These are phyloP conservation scores for Epicauta chinensis DNA, from an alignment of 1,140 invertebrate species.

Conservation along the genomic window DNA sequence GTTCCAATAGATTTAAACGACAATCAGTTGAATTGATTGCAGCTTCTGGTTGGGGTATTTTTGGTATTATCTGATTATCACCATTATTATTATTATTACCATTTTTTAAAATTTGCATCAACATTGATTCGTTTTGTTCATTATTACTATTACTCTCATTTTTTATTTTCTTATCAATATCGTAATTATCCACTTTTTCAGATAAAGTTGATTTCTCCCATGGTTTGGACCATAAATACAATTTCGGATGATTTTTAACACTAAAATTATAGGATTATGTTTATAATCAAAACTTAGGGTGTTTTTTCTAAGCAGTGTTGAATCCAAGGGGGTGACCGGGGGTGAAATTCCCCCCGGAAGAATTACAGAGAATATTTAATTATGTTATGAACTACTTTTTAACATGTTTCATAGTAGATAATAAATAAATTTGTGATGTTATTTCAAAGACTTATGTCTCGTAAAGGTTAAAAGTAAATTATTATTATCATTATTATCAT, in stretches of 20 bases:
- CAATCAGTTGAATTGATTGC: conserved; percentile 74
- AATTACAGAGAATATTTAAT: no score
- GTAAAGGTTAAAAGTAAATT: no score
- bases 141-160: conserved; percentile 19
- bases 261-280: no score
- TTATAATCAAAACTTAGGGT: no score
- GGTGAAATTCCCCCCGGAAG: no score
- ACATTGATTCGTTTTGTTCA: conserved; percentile 25
- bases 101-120: conserved; percentile 32
- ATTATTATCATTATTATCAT: no score
- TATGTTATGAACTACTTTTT: no score
- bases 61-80: conserved; percentile 31
- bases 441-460: no score
- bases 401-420: no score
- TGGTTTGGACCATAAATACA: conserved; percentile 79
- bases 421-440: no score
- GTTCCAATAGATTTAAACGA: conserved; percentile 66
- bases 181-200: conserved; percentile 28
- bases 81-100: conserved; percentile 27
- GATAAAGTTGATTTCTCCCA: conserved; percentile 55
- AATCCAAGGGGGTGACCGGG: no score
- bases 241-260: conserved; percentile 72
- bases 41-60: conserved; percentile 69
- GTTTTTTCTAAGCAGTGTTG: no score
- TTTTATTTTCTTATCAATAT: conserved; percentile 23